A percentile compares a stretch with the other conserved stretches of the same genome.
phyloP scores from a whole-genome alignment of 2,888 invertebrate species.

The Cheiracanthium punctorium region DNA sequence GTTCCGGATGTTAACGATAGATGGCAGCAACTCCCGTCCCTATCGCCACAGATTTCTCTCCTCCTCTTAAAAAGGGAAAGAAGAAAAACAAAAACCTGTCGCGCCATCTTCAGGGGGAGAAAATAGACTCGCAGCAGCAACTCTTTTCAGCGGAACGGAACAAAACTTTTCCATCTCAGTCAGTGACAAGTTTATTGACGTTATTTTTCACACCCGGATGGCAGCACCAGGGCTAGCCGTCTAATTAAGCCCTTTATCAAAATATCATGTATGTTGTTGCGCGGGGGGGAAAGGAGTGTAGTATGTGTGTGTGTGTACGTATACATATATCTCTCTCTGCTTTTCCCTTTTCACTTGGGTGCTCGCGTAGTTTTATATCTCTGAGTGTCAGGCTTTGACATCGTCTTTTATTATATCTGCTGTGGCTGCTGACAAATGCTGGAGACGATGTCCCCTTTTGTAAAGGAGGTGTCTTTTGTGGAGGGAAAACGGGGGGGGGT shows the following conservation, averaged over 20 bases:
- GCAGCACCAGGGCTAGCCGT: slow-evolving; percentile 48
- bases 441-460: not conserved
- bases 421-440: slow-evolving; percentile 53
- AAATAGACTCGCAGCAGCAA: slow-evolving; percentile 37
- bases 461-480: too few relatives aligned
- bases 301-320: not conserved
- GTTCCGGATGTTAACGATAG: not conserved
- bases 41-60: not conserved
- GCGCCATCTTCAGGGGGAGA: slow-evolving; percentile 40
- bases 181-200: slow-evolving; percentile 70
- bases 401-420: slow-evolving; percentile 54
- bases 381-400: slow-evolving; percentile 59
- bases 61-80: too few relatives aligned
- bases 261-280: slow-evolving; percentile 40
- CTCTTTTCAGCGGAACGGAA: slow-evolving; percentile 53
- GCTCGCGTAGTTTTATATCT: slow-evolving; percentile 55
- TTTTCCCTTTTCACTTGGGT: slow-evolving; percentile 57
- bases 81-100: slow-evolving; percentile 18
- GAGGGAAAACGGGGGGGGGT: too few relatives aligned
- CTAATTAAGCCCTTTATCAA: slow-evolving; percentile 71
- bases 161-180: slow-evolving; percentile 58
- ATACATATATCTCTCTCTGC: too few relatives aligned
- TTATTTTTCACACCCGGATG: slow-evolving; percentile 67
- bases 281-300: not conserved
- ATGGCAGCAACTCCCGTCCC: not conserved